Conservation (phyloP, 2,797 vertebrate genomes). For the Graptemys geographica region DNA sequence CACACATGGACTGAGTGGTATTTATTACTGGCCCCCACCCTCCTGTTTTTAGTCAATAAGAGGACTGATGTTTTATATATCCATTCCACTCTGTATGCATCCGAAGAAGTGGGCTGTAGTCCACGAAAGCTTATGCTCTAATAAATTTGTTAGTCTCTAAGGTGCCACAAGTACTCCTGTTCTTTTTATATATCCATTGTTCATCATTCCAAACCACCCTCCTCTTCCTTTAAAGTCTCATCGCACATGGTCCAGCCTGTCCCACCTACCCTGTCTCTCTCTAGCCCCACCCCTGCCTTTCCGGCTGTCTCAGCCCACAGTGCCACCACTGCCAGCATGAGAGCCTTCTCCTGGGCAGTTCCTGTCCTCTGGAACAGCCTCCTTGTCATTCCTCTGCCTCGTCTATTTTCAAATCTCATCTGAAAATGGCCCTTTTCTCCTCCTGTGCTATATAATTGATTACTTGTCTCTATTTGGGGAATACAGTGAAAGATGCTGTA, state of each 20-base stretch:
- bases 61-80: neutral
- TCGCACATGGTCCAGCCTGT: fast-evolving
- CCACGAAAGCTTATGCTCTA: too few species aligned
- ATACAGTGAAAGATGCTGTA: neutral
- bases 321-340: neutral
- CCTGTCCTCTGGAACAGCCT: neutral
- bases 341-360: neutral
- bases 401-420: neutral
- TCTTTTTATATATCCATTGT: neutral
- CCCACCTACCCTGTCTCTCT: too few species aligned
- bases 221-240: neutral
- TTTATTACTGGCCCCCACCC: too few species aligned
- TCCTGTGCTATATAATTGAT: neutral
- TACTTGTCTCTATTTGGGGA: neutral
- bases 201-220: neutral
- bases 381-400: neutral
- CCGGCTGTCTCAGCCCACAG: neutral
- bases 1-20: neutral
- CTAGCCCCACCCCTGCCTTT: neutral
- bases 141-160: too few species aligned
- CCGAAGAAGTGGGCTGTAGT: too few species aligned
- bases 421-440: neutral
- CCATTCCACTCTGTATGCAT: neutral
- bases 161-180: too few species aligned
- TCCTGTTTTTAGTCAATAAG: neutral